A percentile compares a stretch with the other conserved stretches of the same genome.
Evolutionary conservation across 2,113 vertebrate species (phyloP).

Genomic region (Bos taurus): ARS-UCD2.0 NC_037333.1:86151501-86152000

Average conservation of each 20-base stretch:
- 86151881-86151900: background rate
- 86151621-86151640: background rate
- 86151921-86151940: background rate
- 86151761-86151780: background rate
- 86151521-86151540: background rate
- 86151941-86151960: background rate
- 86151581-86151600: background rate
- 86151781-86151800: background rate
- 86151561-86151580: constrained; percentile 10
- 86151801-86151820: background rate
- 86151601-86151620: background rate
- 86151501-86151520: background rate
- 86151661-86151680: background rate
- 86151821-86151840: background rate
- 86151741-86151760: background rate
- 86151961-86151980: background rate
- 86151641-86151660: background rate
- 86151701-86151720: background rate
- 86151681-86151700: background rate
- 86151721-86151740: background rate
- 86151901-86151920: background rate
- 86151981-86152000: background rate
- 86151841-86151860: background rate
- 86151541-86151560: background rate
- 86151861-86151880: background rate